Evolutionary conservation across 2,113 vertebrate species (phyloP).

Genomic region (Eolophus roseicapilla): DNA sequence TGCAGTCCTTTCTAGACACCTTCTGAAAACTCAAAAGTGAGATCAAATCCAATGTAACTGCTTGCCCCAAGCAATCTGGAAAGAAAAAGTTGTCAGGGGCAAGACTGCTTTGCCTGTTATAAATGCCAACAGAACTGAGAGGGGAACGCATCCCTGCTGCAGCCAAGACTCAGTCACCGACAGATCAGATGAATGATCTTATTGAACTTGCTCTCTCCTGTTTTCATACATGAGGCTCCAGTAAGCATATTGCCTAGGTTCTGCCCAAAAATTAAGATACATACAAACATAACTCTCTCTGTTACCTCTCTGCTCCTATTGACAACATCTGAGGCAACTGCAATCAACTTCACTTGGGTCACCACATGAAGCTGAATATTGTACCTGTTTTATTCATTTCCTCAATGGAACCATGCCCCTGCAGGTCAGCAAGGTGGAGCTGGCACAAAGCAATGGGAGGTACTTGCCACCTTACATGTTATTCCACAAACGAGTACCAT

Average conservation of each 20-base stretch:
- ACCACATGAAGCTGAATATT: background rate
- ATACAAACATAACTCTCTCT: background rate
- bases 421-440: background rate
- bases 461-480: background rate
- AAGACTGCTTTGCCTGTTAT: background rate
- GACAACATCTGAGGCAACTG: background rate
- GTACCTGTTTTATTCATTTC: background rate
- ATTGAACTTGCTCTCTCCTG: background rate
- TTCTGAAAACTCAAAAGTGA: background rate
- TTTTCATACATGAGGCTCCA: background rate
- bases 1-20: background rate
- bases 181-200: fast-evolving
- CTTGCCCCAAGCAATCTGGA: background rate
- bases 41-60: background rate
- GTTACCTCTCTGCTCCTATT: background rate
- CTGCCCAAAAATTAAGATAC: background rate
- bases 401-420: background rate
- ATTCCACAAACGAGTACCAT: background rate
- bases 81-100: background rate
- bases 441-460: background rate
- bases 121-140: background rate
- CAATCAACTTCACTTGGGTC: background rate
- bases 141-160: background rate
- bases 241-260: background rate
- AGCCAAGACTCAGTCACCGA: background rate